Evolutionary conservation across 2,113 vertebrate species (phyloP), one percentile per base, ranked within the genome.

Genomic region (Triplophysa tibetana): DNA sequence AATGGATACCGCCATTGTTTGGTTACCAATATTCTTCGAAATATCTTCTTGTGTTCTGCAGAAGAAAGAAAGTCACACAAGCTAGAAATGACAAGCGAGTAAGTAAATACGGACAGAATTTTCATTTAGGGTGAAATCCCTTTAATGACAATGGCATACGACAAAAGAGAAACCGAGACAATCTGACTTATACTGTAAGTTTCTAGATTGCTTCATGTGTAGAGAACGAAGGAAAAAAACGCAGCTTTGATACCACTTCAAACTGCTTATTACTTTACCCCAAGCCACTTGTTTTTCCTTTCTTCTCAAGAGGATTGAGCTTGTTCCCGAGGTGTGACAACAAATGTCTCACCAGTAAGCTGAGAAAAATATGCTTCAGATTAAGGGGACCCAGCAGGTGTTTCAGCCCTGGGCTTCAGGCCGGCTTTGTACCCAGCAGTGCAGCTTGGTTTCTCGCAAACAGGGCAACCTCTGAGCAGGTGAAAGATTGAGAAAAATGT

Each of bases 151-250:
- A 38, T 7, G 33, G 33, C 29, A 29, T 29, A 29, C 29, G 29
- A 29, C 29, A 29, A 4, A 0, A 4, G 3, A 4, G 3, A 29
- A 29, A 29, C 29, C 29, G 29, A 29, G 29, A 29, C 26, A 29
- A 29, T 29, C 26, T 3, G 26, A 29, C 83, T 80, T 85, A 24
- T 24, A 24, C 24, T 24, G 24, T 80, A 67, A 83, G 84, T 38
- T 48, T 87, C 85, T 89, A 12, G 82, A 84, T 70, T 83, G 75
- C 82, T 74, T 56, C 73, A 84, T 87, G 86, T 48, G 74, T 45
- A 50, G 45, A 61, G 67, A 87, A 7, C 4, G 86, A 84, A 86
- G 87, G 64, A 75, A 24, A 2, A 26, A 48, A 21, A 23, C 14
- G 54, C 21, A 64, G 52, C 26, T 64, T 17, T 68, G 26, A 29